Evolutionary conservation across 2,888 invertebrate genomes (phyloP).

Genomic region (Melanostoma scalare): DNA sequence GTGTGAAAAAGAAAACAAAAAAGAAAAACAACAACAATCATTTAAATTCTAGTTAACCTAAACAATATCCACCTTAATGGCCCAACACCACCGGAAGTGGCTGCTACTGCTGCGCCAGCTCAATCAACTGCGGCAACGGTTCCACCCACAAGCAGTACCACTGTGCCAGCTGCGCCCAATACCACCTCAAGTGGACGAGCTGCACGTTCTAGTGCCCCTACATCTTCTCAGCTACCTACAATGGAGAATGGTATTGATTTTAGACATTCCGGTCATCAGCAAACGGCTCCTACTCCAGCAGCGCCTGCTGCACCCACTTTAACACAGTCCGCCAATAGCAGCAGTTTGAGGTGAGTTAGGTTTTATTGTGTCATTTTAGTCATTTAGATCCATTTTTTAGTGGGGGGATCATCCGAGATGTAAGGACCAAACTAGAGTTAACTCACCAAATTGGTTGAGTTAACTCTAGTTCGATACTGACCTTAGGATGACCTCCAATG

Average conservation of each 20-base stretch:
- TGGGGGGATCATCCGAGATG: too few species aligned
- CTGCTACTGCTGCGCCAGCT: constrained; percentile 25
- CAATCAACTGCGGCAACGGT: constrained; percentile 65
- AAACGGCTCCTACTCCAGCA: constrained; percentile 29
- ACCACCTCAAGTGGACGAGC: constrained; percentile 63
- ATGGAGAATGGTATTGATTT: constrained; percentile 79
- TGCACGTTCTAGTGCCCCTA: constrained; percentile 39
- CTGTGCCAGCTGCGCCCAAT: constrained; percentile 65
- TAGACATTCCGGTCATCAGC: constrained; percentile 75
- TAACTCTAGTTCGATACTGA: too few species aligned
- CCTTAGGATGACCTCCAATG: too few species aligned
- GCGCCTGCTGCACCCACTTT: constrained; percentile 33
- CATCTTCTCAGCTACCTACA: constrained; percentile 41
- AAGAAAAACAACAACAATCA: constrained; percentile 49
- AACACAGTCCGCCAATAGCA: constrained; percentile 55
- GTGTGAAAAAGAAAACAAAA: constrained; percentile 31
- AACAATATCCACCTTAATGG: constrained; percentile 76
- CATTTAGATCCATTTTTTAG: too few species aligned
- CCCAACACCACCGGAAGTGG: constrained; percentile 72
- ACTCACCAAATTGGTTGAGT: too few species aligned
- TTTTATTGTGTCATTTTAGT: background rate
- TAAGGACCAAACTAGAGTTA: too few species aligned
- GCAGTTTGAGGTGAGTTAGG: constrained; percentile 75
- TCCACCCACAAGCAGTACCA: constrained; percentile 56
- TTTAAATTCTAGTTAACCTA: constrained; percentile 68